Conservation (phyloP, 2,113 vertebrate species). For the Nerophis lumbriciformis region DNA sequence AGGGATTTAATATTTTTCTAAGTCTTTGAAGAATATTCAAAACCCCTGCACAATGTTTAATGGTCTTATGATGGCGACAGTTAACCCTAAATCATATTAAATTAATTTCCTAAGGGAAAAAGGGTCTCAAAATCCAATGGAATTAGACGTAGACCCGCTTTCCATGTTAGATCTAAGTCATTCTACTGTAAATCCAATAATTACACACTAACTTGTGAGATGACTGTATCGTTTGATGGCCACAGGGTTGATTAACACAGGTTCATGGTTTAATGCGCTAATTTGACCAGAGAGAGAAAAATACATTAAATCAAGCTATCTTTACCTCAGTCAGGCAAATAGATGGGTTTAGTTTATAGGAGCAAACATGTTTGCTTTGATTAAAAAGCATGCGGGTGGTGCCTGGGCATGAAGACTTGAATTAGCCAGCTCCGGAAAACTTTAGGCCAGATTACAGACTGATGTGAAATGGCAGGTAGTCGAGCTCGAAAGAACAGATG, state of each 20-base stretch:
- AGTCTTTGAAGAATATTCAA: too few species aligned
- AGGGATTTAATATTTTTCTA: too few species aligned
- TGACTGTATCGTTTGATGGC: not conserved
- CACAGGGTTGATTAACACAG: slow-evolving; percentile 10
- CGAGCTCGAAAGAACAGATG: slow-evolving; percentile 68
- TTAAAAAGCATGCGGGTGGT: slow-evolving; percentile 38
- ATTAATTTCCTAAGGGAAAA: too few species aligned
- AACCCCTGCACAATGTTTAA: too few species aligned
- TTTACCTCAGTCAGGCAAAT: slow-evolving; percentile 13
- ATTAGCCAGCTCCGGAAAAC: slow-evolving; percentile 52
- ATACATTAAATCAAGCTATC: slow-evolving; percentile 15
- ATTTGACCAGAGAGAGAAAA: slow-evolving; percentile 1
- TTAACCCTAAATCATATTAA: too few species aligned
- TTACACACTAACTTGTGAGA: slow-evolving; percentile 3
- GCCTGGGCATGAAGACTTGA: slow-evolving; percentile 23
- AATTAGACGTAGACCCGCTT: too few species aligned
- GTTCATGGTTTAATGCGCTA: slow-evolving; percentile 15
- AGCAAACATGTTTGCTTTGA: slow-evolving; percentile 30
- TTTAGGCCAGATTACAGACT: slow-evolving; percentile 67
- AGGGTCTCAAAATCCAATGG: too few species aligned
- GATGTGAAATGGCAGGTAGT: slow-evolving; percentile 48
- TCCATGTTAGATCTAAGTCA: not conserved
- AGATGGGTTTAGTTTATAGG: slow-evolving; percentile 7
- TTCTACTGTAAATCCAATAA: not conserved
- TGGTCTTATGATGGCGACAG: too few species aligned